These are phyloP conservation scores for Stenodera caucasica DNA, from an alignment of 2,888 invertebrate species.

Conservation along the genomic window DNA sequence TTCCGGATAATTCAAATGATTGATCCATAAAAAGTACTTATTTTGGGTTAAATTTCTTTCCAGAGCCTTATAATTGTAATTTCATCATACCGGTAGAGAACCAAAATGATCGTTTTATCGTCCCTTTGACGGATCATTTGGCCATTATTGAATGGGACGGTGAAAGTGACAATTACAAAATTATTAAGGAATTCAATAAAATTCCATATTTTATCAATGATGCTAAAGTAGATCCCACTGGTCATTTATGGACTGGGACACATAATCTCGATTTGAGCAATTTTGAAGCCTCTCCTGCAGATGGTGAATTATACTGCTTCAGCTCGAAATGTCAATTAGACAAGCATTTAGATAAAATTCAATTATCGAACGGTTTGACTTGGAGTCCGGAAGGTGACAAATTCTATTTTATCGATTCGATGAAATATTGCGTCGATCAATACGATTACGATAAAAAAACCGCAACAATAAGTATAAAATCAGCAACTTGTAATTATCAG, in stretches of 20 bases:
- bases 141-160: slow-evolving; percentile 67
- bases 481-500: background rate
- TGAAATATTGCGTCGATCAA: slow-evolving; percentile 63
- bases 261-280: background rate
- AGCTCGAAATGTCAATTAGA: slow-evolving; percentile 20
- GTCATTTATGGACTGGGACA: slow-evolving; percentile 69
- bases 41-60: background rate
- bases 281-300: background rate
- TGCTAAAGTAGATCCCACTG: slow-evolving; percentile 72
- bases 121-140: slow-evolving; percentile 62
- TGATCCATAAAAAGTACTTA: background rate
- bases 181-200: slow-evolving; percentile 56
- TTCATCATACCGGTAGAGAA: slow-evolving; percentile 66
- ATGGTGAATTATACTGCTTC: slow-evolving; percentile 24
- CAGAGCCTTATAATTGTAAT: slow-evolving; percentile 46
- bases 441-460: slow-evolving; percentile 66
- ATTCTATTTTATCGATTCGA: slow-evolving; percentile 75
- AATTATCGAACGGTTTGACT: slow-evolving; percentile 66
- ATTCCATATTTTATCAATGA: slow-evolving; percentile 68
- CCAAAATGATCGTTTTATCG: slow-evolving; percentile 62
- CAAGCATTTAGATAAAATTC: slow-evolving; percentile 27
- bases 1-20: background rate
- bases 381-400: slow-evolving; percentile 69
- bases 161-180: slow-evolving; percentile 54
- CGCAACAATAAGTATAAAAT: slow-evolving; percentile 51